Evolutionary conservation across 2,113 vertebrate genomes (phyloP), one percentile per base, ranked within the genome.

Genomic region (Pomatorhinus ruficollis): DNA sequence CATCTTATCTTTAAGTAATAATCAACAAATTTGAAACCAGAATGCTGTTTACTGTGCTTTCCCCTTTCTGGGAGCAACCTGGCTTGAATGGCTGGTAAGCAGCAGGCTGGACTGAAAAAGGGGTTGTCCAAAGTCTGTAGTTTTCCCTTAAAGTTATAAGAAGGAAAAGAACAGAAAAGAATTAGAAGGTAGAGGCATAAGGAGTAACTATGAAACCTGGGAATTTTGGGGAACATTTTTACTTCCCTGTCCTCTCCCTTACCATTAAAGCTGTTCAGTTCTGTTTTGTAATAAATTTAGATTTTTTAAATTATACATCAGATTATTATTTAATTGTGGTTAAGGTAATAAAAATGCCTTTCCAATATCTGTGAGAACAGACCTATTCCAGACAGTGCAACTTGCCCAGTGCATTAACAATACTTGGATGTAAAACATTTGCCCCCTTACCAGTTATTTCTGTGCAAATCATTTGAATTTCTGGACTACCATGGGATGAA

Each of bases 21-120:
- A 56, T n/a, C 8, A 33, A 2, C 0, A 4, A 19, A 15, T 25
- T 50, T 60, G 35, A 40, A 60, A 52, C n/a, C 20, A 44, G 24
- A 63, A 21, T 64, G 4, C 28, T 50, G 9, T 69, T 64, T 60
- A 22, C 25, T 54, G 39, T 53, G 27, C 7, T 1, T 61, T 83
- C 22, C 50, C 9, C 6, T 53, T 88, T 77, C 28, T 85, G 37
- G 59, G 21, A 72, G 27, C 28, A 77, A 3, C 8, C 10, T 66
- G 49, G 22, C 20, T 37, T 74, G 9, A 53, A 22, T 23, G 31
- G 12, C 28, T 85, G 27, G 5, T 50, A 31, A 4, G 1, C 6
- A 31, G 14, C 18, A 76, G 22, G 16, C 14, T 56, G 53, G 49
- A 35, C 49, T 68, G 37, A 19, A 83, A 76, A 75, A 40, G 3